A percentile compares a stretch with the other conserved stretches of the same genome.
Evolutionary conservation across 2,888 invertebrate species (phyloP).

Genomic region (Vesta saturnalis): DNA sequence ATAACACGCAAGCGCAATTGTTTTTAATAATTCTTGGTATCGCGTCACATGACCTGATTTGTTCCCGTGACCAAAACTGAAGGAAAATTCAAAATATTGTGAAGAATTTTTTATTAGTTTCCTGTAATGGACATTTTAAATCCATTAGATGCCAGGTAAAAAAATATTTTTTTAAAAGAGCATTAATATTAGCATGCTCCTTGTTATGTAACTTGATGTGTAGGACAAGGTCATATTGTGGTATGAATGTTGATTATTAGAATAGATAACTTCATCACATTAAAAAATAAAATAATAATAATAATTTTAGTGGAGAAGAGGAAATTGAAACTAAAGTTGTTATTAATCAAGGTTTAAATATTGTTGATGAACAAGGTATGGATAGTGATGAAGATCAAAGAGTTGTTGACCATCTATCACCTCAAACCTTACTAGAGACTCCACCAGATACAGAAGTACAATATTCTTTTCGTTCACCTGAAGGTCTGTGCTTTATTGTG

Average conservation of each 20-base stretch:
- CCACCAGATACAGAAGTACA: slow-evolving; percentile 63
- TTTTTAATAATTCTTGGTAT: slow-evolving; percentile 47
- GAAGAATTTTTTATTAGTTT: slow-evolving; percentile 58
- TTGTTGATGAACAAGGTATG: slow-evolving; percentile 62
- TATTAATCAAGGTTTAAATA: slow-evolving; percentile 57
- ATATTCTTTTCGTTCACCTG: slow-evolving; percentile 62
- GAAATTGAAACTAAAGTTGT: slow-evolving; percentile 57
- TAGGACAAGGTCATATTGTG: slow-evolving; percentile 47
- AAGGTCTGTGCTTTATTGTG: slow-evolving; percentile 52
- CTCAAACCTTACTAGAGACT: slow-evolving; percentile 67
- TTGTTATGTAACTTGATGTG: slow-evolving; percentile 46
- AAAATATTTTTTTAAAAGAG: slow-evolving; percentile 18
- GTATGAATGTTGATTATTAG: slow-evolving; percentile 44
- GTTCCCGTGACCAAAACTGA: slow-evolving; percentile 79
- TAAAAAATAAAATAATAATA: slow-evolving; percentile 28
- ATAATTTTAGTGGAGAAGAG: slow-evolving; percentile 46
- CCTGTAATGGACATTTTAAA: slow-evolving; percentile 68
- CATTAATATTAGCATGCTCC: neutral
- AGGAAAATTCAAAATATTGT: slow-evolving; percentile 72
- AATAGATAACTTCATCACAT: slow-evolving; percentile 39
- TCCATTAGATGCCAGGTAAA: slow-evolving; percentile 72
- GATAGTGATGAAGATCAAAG: slow-evolving; percentile 63
- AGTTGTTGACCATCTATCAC: slow-evolving; percentile 66
- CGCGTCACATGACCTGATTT: slow-evolving; percentile 77
- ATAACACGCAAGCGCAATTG: slow-evolving; percentile 39